Evolutionary conservation across 2,113 vertebrate genomes (phyloP), one percentile per base, ranked within the genome.

Genomic region (Pithys albifrons): DNA sequence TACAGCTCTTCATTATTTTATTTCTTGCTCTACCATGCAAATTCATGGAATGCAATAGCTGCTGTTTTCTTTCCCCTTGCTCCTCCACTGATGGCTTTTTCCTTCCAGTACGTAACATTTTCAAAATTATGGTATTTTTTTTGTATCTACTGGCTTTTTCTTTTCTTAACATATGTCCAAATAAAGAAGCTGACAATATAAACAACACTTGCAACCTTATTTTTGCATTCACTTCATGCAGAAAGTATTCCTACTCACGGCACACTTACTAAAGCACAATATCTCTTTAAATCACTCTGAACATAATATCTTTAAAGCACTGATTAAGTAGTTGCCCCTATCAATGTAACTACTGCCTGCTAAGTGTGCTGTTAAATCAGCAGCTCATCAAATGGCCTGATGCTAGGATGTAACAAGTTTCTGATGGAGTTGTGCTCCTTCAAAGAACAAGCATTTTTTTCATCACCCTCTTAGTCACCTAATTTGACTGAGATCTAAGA

Each of bases 401-500:
- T 94, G 91, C 54, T 94, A 94, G 88, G 88, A 92, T 67, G 72
- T 96, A 97, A 96, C 96, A 97, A 97, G 91, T 96, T 97, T 95
- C 94, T 97, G 95, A 97, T 96, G 95, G 89, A 97, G 87, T 84
- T 96, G 87, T 87, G 95, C 96, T 97, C 92, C 95, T 96, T 97
- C 93, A 54, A 92, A 98, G 96, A 97, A 93, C 91, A 93, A 94
- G 95, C 70, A 51, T 96, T 98, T 97, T 96, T 97, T 97, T 97
- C 97, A 96, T 97, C 97, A 97, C 97, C 88, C 89, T 97, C 95
- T 97, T 95, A 96, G 97, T 95, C 97, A 97, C 96, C 95, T 98
- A 97, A 98, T 98, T 98, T 98, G 97, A 98, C 96, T 97, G 97
- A 97, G 97, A 98, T 97, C 96, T 97, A 90, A 98, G 95, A 97